These are phyloP conservation scores for Listronotus bonariensis DNA, from an alignment of 1,140 invertebrate genomes.

Conservation along the genomic window DNA sequence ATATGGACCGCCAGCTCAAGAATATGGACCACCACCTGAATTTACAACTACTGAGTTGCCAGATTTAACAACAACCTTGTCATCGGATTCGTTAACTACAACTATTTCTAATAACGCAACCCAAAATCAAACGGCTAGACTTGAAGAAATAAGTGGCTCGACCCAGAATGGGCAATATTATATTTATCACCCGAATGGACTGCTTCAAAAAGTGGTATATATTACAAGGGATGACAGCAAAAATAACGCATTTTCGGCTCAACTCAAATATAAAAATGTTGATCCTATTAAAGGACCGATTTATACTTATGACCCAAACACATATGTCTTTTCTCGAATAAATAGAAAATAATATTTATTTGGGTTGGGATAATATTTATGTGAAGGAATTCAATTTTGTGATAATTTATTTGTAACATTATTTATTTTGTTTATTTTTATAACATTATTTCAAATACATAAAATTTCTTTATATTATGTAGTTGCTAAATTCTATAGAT, in stretches of 20 bases:
- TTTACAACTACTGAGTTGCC: slow-evolving; percentile 12
- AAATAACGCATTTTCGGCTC: slow-evolving; percentile 62
- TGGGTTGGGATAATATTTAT: no score
- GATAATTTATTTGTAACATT: no score
- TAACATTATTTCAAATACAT: no score
- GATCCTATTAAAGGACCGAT: slow-evolving; percentile 61
- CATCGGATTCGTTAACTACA: slow-evolving; percentile 1
- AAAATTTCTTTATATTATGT: no score
- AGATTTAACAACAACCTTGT: slow-evolving; percentile 9
- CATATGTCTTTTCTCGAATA: slow-evolving; percentile 38
- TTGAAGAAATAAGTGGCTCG: slow-evolving; percentile 29
- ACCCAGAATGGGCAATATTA: slow-evolving; percentile 58
- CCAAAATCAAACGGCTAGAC: slow-evolving; percentile 25
- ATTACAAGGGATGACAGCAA: slow-evolving; percentile 58
- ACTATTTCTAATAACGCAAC: slow-evolving; percentile 10
- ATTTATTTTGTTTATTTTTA: no score
- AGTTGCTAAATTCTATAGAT: no score
- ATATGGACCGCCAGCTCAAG: slow-evolving; percentile 30
- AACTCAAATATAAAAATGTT: slow-evolving; percentile 60
- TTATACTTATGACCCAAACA: slow-evolving; percentile 59
- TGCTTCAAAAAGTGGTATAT: slow-evolving; percentile 60
- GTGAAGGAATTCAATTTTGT: no score
- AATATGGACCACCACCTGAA: slow-evolving; percentile 31
- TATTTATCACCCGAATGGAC: slow-evolving; percentile 60
- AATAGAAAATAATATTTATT: slow-evolving; percentile 13